Percentiles rank a stretch among this genome's conserved stretches.
Evolutionary conservation across 2,113 vertebrate species (phyloP).

Genomic region (Hucho hucho): DNA sequence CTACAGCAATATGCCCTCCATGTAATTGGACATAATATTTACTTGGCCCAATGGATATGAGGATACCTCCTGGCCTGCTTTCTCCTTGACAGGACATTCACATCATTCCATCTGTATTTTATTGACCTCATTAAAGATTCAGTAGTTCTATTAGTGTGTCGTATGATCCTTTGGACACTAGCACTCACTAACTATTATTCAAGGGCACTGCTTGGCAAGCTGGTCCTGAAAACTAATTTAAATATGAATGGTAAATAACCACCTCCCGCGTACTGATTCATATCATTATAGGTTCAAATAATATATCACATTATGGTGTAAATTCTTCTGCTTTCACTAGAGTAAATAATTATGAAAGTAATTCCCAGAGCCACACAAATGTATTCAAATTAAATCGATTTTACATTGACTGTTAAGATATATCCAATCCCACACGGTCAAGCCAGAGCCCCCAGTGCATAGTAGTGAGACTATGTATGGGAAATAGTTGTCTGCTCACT

Average conservation of each 20-base stretch:
- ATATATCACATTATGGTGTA: slow-evolving; percentile 21
- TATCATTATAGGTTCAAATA: slow-evolving; percentile 28
- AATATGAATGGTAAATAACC: slow-evolving; percentile 23
- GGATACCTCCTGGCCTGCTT: slow-evolving; percentile 24
- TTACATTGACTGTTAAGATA: background rate
- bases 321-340: background rate
- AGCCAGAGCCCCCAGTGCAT: background rate
- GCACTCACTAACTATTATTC: slow-evolving; percentile 37
- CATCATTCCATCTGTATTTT: slow-evolving; percentile 24
- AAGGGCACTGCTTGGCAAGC: slow-evolving; percentile 37
- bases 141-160: slow-evolving; percentile 20
- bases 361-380: background rate
- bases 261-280: slow-evolving; percentile 31
- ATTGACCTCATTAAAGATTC: slow-evolving; percentile 16
- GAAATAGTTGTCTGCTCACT: slow-evolving; percentile 5
- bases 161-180: slow-evolving; percentile 33
- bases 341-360: background rate
- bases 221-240: slow-evolving; percentile 43
- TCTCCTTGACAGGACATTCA: slow-evolving; percentile 11
- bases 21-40: slow-evolving; percentile 50
- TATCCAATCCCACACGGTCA: background rate
- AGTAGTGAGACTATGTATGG: slow-evolving; percentile 4
- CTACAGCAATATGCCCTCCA: slow-evolving; percentile 27
- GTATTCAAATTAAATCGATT: background rate
- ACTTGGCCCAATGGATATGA: slow-evolving; percentile 25